Base-by-base conservation (phyloP, 1,140 invertebrate species). In the Drosophila sturtevanti region DNA sequence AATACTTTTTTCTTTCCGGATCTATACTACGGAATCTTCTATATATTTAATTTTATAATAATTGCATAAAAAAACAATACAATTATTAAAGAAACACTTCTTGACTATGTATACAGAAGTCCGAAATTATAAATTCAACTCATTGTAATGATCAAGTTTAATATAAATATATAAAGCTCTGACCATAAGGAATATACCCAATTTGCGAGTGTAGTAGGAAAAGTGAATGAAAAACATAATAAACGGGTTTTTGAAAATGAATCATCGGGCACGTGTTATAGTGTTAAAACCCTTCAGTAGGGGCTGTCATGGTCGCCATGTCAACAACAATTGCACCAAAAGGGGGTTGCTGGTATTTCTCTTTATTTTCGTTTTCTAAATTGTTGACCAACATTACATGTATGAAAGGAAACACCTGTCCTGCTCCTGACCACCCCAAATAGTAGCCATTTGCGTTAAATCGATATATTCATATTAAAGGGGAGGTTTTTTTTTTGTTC, bases 341-440 rank as follows among this genome's bases (percentile, higher is more conserved):
- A 12, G 35, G 35, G 59, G 24, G 38, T 31, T 34, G 38, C 65
- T 37, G 56, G 14, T 16, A 44, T 71, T 31, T 31, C 27, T 24
- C 1, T 31, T 31, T 31, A 6, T 31, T 4, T 31, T 31, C 27
- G 5, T 31, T 65, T 31, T 51, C 79, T 70, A 79, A 52, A 73
- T 60, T 68, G 72, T 66, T 87, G 82, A 87, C 82, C 82, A 87
- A 87, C 68, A 72, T 76, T 52, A 56, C 34, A 44, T 14, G 41
- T 44, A 44, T 18, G 41, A 48, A 48, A 48, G 16, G 41, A 10
- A 37, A 71, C 75, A 78, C 63, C 75, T 87, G 81, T 56, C 44
- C 71, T 74, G 71, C 54, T 51, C 72, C 72, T 74, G 72, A 74
- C 72, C 72, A 63, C 9, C 51, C 18, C 24, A 16, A 16, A 31